These are phyloP conservation scores for Cosmia trapezina DNA, from an alignment of 2,888 invertebrate species.

Conservation along the genomic window DNA sequence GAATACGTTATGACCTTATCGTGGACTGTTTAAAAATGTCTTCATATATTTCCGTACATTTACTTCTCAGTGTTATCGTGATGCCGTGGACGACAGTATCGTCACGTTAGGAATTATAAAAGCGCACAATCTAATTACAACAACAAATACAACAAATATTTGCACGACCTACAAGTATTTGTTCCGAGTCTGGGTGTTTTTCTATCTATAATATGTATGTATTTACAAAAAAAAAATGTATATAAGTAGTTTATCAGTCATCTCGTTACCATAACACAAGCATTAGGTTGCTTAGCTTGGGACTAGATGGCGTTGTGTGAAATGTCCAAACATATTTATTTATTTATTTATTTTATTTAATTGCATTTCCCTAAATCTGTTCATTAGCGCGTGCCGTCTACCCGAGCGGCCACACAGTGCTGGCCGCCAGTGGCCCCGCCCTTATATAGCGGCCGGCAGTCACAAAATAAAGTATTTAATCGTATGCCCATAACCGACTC, in stretches of 20 bases:
- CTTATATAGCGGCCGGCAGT: slow-evolving; percentile 37
- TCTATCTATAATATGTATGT: too few relatives aligned
- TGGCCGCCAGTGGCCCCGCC: neutral
- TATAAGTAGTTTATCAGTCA: too few relatives aligned
- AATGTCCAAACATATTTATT: too few relatives aligned
- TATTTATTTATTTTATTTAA: too few relatives aligned
- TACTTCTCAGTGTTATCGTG: neutral
- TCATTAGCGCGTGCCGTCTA: neutral
- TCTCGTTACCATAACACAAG: too few relatives aligned
- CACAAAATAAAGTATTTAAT: slow-evolving; percentile 63
- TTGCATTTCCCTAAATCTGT: neutral
- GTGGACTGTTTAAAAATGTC: neutral
- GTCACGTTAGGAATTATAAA: neutral
- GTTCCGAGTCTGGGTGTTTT: too few relatives aligned
- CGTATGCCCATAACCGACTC: slow-evolving; percentile 63
- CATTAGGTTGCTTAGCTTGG: too few relatives aligned
- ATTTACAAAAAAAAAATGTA: too few relatives aligned
- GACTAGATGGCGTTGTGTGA: too few relatives aligned
- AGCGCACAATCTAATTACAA: neutral
- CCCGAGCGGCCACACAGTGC: neutral
- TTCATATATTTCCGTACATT: neutral
- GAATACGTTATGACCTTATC: neutral
- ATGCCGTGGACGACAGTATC: neutral
- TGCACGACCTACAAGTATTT: too few relatives aligned
- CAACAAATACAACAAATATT: too few relatives aligned